These are phyloP conservation scores for Drosophila mimica DNA, from an alignment of 2,888 invertebrate genomes.

Conservation along the genomic window DNA sequence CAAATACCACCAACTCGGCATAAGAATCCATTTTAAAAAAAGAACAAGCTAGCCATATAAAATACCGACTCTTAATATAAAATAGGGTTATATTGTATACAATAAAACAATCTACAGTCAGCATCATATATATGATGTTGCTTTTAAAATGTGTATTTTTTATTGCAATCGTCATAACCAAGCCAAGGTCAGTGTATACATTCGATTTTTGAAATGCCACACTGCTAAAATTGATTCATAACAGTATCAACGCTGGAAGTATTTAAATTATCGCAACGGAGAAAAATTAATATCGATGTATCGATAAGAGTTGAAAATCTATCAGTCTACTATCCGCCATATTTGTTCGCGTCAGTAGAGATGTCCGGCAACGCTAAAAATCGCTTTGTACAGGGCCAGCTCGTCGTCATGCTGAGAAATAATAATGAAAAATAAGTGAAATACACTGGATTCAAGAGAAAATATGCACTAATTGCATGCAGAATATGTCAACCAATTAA, in stretches of 20 bases:
- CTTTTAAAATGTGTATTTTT: background rate
- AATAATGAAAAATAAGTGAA: constrained; percentile 78
- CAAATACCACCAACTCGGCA: background rate
- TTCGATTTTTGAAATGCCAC: background rate
- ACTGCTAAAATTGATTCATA: background rate
- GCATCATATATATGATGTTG: background rate
- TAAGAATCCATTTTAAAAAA: background rate
- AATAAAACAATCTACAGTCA: background rate
- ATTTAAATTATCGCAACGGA: constrained; percentile 1
- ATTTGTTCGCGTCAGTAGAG: constrained; percentile 69
- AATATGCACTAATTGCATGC: constrained; percentile 70
- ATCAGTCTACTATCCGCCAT: constrained; percentile 61
- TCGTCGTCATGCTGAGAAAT: constrained; percentile 78
- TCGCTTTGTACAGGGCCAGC: constrained; percentile 75
- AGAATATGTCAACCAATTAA: constrained; percentile 52
- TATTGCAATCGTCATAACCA: background rate
- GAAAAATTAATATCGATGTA: constrained; percentile 24
- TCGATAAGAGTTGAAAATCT: constrained; percentile 20
- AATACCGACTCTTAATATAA: background rate
- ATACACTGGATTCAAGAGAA: constrained; percentile 68
- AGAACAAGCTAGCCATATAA: background rate
- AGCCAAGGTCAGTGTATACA: too few relatives aligned
- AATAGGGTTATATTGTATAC: background rate
- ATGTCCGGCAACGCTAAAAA: constrained; percentile 68
- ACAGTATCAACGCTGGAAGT: background rate